Base-by-base conservation (phyloP, 2,888 invertebrate species). In the Chrysodeixis includens region DNA sequence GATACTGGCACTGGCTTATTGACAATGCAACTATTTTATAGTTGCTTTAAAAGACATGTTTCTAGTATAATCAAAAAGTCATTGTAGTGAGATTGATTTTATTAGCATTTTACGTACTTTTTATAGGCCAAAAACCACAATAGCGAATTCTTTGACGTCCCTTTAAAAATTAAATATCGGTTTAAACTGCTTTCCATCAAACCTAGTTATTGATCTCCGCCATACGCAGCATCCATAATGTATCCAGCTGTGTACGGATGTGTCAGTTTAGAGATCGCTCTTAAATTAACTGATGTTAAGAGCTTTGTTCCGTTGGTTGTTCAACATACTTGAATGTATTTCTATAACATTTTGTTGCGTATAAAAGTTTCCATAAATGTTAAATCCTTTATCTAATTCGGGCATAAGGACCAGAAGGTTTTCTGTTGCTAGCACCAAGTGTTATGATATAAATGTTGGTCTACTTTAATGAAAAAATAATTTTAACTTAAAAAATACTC, bases 221-320 rank as follows among this genome's bases (percentile, higher is more conserved):
- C 9, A 16, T 16, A 55, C n/a, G 40, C 54, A 62, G 54, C 51
- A 62, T 52, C 62, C 60, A 71, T 68, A 59, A 65, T 57, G 26
- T 64, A 61, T 73, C 62, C 67, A 59, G 6, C 55, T 77, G 75
- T 77, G 72, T 79, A 81, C 80, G 80, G 80, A 80, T 79, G 72
- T 62, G 59, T 65, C 74, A 63, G 66, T 81, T 80, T 64, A 79
- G 9, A 62, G 54, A 63, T 72, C 70, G 62, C 79, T 80, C 76
- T 80, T 78, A 71, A 49, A 80, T 81, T 68, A 80, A 81, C 70
- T 81, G 63, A 62, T 18, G 58, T 62, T 80, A 76, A 80, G 69
- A 81, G 79, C 51, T 63, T 22, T 35, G 66, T 80, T 80, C 81
- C 80, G 80, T 56, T 68, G 40, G 53, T 62, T 54, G 6, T 35